Conservation (phyloP, 2,113 vertebrate genomes). For the Sinosuthora webbiana region DNA sequence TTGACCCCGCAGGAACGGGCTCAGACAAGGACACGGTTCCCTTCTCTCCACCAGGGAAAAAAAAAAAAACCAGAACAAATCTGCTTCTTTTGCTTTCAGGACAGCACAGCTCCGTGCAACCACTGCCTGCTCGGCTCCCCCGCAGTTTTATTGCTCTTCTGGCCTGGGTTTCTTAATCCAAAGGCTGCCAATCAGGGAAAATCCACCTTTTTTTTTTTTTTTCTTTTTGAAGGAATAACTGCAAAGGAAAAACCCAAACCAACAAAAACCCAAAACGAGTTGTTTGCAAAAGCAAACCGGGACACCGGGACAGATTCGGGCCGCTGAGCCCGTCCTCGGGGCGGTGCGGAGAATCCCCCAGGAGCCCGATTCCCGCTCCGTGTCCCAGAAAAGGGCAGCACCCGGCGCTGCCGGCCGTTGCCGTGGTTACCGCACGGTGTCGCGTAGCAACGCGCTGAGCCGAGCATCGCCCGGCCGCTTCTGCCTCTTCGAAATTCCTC, state of each 20-base stretch:
- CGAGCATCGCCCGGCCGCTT: constrained; percentile 53
- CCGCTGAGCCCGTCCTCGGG: background rate
- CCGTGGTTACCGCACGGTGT: constrained; percentile 67
- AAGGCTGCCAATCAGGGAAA: background rate
- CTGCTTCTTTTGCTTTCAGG: background rate
- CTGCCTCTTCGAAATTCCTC: background rate
- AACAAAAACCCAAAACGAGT: too few relatives aligned
- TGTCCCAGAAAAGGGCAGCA: background rate
- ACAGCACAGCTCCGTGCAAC: background rate
- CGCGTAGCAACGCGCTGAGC: constrained; percentile 73
- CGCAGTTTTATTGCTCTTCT: background rate
- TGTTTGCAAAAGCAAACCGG: background rate
- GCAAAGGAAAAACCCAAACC: background rate
- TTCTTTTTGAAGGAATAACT: background rate
- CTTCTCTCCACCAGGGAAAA: background rate
- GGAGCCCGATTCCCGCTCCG: background rate
- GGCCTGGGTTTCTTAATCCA: background rate
- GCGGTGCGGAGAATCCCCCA: background rate
- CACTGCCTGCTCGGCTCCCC: background rate
- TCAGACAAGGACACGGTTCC: background rate
- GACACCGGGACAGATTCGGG: background rate
- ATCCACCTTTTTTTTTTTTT: background rate
- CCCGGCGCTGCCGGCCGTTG: constrained; percentile 28
- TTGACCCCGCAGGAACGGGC: background rate
- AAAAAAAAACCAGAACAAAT: background rate